Evolutionary conservation across 2,113 vertebrate species (phyloP).

Genomic region (Petromus typicus): DNA sequence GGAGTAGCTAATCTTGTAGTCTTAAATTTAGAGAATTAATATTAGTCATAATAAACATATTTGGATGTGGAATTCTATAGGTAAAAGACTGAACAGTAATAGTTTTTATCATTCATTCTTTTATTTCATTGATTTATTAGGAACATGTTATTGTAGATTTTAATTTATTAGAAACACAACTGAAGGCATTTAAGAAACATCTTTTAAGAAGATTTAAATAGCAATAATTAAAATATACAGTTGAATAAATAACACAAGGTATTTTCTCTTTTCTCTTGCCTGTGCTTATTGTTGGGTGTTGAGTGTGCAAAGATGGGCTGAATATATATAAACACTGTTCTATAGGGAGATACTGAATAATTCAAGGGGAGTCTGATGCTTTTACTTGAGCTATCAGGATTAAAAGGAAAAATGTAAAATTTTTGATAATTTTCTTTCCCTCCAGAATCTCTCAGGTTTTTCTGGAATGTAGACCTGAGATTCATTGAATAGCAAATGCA

Average conservation of each 20-base stretch:
- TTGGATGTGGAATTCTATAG: conserved; percentile 16
- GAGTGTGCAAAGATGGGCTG: not conserved
- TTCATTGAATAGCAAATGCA: not conserved
- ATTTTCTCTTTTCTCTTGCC: conserved; percentile 5
- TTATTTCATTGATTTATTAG: conserved; percentile 38
- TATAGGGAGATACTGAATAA: not conserved
- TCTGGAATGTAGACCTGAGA: not conserved
- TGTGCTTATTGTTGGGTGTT: not conserved
- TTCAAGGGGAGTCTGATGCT: not conserved
- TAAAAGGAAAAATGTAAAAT: not conserved
- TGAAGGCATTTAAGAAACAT: conserved; percentile 27
- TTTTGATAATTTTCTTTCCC: not conserved
- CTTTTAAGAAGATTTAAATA: conserved; percentile 36
- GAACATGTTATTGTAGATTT: conserved; percentile 25
- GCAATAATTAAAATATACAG: conserved; percentile 26
- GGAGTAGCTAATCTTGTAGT: not conserved
- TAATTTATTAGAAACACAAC: conserved; percentile 44
- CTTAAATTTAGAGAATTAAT: conserved; percentile 44
- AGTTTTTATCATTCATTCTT: not conserved
- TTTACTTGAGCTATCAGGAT: conserved; percentile 19
- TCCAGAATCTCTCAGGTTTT: conserved; percentile 20
- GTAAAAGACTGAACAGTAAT: conserved; percentile 33
- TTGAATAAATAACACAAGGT: not conserved
- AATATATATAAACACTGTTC: not conserved
- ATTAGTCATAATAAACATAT: conserved; percentile 19